Conservation (phyloP, 2,113 vertebrate species). For the Oceanites oceanicus region DNA sequence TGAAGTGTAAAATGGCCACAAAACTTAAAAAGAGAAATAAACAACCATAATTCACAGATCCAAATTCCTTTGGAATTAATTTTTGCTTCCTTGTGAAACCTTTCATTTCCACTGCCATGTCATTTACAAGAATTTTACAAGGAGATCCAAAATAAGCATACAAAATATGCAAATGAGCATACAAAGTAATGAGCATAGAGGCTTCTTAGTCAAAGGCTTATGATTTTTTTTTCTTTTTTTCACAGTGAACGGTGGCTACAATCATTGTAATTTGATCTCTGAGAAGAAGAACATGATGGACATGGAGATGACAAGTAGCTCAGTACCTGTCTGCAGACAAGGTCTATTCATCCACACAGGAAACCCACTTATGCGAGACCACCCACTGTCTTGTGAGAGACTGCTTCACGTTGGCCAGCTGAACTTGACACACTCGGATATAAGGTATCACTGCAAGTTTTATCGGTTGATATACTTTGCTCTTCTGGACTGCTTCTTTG, state of each 20-base stretch:
- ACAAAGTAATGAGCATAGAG: neutral
- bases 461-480: neutral
- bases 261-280: conserved; percentile 70
- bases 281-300: conserved; percentile 80
- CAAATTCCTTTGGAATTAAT: neutral
- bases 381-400: conserved; percentile 75
- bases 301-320: conserved; percentile 68
- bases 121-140: neutral
- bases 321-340: conserved; percentile 78
- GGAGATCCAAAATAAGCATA: neutral
- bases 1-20: neutral
- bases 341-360: conserved; percentile 73
- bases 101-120: neutral
- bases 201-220: neutral
- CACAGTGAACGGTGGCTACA: conserved; percentile 78
- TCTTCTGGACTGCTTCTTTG: neutral
- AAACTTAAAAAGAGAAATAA: neutral
- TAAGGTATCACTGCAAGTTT: conserved; percentile 69
- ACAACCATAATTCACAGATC: neutral
- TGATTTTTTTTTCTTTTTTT: neutral
- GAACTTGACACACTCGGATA: conserved; percentile 72
- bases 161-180: neutral
- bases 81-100: neutral
- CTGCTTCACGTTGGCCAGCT: conserved; percentile 74
- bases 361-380: conserved; percentile 72